Conservation (phyloP, 2,797 vertebrate genomes). For the Urocyon cinereoargenteus region DNA sequence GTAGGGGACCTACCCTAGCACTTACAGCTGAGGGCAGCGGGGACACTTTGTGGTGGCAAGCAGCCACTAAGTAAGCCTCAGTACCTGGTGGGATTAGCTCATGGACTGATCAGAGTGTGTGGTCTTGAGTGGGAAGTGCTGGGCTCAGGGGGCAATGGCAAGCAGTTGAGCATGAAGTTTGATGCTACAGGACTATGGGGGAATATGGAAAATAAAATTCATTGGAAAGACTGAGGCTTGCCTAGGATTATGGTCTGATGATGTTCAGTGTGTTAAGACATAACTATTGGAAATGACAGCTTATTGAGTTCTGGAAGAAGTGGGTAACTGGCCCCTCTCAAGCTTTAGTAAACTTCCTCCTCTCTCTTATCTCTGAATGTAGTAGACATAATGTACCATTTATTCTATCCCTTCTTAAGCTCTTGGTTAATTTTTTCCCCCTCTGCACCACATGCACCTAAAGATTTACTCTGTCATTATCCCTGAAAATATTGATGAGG, state of each 20-base stretch:
- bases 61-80: too few species aligned
- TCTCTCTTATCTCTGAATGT: not conserved
- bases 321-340: not conserved
- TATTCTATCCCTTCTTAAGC: not conserved
- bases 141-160: not conserved
- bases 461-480: not conserved
- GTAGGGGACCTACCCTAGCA: not conserved
- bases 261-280: not conserved
- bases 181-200: not conserved
- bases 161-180: fast-evolving
- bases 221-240: not conserved
- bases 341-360: not conserved
- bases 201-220: not conserved
- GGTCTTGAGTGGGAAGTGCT: not conserved
- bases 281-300: not conserved
- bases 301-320: not conserved
- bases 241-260: not conserved
- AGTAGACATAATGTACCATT: not conserved
- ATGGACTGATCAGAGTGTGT: not conserved
- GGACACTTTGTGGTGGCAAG: not conserved
- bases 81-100: not conserved
- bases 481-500: not conserved
- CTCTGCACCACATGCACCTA: not conserved
- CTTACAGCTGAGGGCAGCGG: not conserved
- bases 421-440: not conserved